phyloP scores from a whole-genome alignment of 2,797 vertebrate genomes.

The Luscinia luscinia region DNA sequence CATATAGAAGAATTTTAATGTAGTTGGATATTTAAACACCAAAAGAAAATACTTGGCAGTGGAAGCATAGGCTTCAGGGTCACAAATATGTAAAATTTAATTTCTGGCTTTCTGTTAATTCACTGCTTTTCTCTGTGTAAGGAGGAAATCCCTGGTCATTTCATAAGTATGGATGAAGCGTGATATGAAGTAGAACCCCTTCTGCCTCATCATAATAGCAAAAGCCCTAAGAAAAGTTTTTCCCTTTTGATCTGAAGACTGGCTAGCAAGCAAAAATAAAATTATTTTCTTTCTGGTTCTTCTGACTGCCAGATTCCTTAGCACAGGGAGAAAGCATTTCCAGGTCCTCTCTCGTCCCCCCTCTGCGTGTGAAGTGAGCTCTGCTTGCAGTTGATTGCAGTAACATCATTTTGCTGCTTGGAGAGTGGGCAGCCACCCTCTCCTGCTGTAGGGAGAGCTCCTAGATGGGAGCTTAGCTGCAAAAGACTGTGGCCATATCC shows the following conservation, averaged over 20 bases:
- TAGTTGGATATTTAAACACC: neutral
- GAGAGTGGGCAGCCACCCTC: neutral
- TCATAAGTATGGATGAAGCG: neutral
- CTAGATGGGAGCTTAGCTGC: neutral
- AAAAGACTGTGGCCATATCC: neutral
- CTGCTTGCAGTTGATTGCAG: accelerated
- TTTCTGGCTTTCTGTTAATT: neutral
- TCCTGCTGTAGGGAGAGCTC: neutral
- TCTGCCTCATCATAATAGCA: neutral
- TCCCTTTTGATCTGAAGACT: neutral
- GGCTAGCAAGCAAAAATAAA: neutral
- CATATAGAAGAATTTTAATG: neutral
- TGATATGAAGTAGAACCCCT: neutral
- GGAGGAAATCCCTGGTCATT: neutral
- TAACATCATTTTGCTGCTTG: neutral
- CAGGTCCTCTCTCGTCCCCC: neutral
- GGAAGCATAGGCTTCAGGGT: neutral
- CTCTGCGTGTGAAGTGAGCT: neutral
- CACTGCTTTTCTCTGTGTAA: neutral
- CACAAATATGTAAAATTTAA: neutral
- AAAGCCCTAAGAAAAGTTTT: neutral
- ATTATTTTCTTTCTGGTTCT: neutral
- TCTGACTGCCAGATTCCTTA: neutral
- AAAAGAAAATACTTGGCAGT: neutral
- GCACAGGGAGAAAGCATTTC: neutral